Evolutionary conservation across 1,140 invertebrate species (phyloP), one percentile per base, ranked within the genome.

Genomic region (Panagrolaimus sp.): DNA sequence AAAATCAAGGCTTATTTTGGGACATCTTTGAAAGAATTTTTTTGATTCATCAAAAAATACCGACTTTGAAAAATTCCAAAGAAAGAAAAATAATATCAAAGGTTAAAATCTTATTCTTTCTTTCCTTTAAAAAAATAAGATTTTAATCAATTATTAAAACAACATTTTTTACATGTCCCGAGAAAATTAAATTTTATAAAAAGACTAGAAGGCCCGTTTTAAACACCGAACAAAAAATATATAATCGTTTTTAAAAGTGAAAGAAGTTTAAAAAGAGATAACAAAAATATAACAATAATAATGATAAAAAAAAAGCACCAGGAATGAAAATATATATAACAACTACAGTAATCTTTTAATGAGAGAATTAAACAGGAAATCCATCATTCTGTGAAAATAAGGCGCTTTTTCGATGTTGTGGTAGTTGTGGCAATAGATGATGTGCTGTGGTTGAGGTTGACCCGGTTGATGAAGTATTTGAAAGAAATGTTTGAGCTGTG

Each of bases 341-440:
- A 51, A 11, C 27, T 57, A 27, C 14, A 25, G 20, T 57, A 27
- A 20, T 57, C 20, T 16, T 5, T 25, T 9, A n/a, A n/a, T n/a
- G n/a, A n/a, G 13, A 20, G n/a, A 13, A 23, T 57, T 27, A 57
- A 27, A 57, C 51, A 27, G 51, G 51, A 27, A 57, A 57, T 11
- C 51, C 51, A 27, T 27, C 51, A 57, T 57, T 57, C 27, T 27
- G 51, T 57, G 9, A 27, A 16, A 57, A 57, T 57, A n/a, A n/a
- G n/a, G 51, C 27, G 20, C 51, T 27, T 38, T 38, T 38, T 38
- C 31, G 31, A 38, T 20, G 51, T 20, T 57, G n/a, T 57, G n/a
- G 51, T 20, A 20, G 51, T 27, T 57, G 8, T 20, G 4, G 16
- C 31, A 38, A 7, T 4, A 38, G 31, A 38, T 38, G 31, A 38